Conservation (phyloP, 35 echinoderm and acorn worm genomes). For the Heliocidaris erythrogramma region DNA sequence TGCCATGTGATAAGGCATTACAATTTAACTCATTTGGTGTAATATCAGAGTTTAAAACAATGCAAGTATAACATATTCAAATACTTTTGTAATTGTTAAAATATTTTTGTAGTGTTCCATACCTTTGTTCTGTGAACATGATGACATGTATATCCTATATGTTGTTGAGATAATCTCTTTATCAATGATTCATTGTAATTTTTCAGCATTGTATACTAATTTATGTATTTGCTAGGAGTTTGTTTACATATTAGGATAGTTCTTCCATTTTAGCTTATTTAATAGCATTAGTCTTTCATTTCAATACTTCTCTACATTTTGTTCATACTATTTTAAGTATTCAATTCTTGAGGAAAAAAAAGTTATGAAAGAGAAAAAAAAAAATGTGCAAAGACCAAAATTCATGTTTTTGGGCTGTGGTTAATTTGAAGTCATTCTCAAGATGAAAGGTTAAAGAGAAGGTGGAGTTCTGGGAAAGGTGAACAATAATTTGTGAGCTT, state of each 20-base stretch:
- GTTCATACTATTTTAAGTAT: constrained; percentile 4
- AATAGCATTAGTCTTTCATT: neutral
- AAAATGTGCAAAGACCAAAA: neutral
- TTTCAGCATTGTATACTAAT: neutral
- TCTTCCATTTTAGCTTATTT: neutral
- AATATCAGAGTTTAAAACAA: neutral
- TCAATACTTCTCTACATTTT: neutral
- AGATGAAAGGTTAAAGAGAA: no score
- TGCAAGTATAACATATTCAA: neutral
- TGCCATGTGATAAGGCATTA: neutral
- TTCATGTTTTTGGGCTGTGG: neutral
- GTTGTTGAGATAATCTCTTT: neutral
- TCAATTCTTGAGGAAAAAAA: constrained; percentile 5
- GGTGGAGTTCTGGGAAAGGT: neutral
- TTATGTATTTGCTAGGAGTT: neutral
- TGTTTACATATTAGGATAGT: neutral
- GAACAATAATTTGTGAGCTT: neutral
- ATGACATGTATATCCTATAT: neutral
- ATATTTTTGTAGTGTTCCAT: neutral
- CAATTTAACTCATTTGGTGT: neutral
- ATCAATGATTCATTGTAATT: constrained; percentile 6
- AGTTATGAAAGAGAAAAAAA: neutral
- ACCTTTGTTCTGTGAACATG: neutral
- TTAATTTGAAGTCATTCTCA: neutral
- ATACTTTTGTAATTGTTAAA: neutral